Conservation (phyloP, 2,888 invertebrate species). For the Heliconius ismenius region DNA sequence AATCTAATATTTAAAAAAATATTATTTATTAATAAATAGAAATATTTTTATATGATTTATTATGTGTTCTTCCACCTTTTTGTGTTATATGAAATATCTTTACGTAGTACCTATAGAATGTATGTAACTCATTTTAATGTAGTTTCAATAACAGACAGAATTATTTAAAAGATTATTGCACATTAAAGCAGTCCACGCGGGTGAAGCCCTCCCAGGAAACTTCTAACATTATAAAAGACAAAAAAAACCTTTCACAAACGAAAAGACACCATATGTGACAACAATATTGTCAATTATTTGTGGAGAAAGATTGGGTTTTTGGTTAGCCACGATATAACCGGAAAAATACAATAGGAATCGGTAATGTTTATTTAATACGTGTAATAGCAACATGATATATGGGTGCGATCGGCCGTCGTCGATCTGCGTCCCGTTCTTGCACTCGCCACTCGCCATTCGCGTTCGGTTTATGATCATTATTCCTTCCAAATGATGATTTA, state of each 20-base stretch:
- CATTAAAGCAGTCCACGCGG: too few relatives aligned
- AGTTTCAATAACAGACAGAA: too few relatives aligned
- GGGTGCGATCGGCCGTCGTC: slow-evolving; percentile 56
- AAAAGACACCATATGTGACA: too few relatives aligned
- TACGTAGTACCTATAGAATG: neutral
- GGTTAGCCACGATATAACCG: slow-evolving; percentile 9
- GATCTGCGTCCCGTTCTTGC: slow-evolving; percentile 46
- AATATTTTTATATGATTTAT: neutral
- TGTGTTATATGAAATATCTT: neutral
- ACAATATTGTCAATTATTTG: neutral
- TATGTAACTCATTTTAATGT: too few relatives aligned
- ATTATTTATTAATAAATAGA: neutral
- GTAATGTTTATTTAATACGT: slow-evolving; percentile 80
- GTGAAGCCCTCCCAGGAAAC: too few relatives aligned
- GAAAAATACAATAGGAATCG: slow-evolving; percentile 49
- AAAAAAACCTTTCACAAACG: too few relatives aligned
- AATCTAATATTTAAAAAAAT: neutral
- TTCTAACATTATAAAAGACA: too few relatives aligned
- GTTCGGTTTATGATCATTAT: slow-evolving; percentile 77
- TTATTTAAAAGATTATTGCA: too few relatives aligned
- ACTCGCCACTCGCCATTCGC: slow-evolving; percentile 56
- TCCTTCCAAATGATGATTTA: slow-evolving; percentile 80
- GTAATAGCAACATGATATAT: slow-evolving; percentile 79
- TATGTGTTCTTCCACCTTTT: neutral
- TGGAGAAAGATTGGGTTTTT: too few relatives aligned